A percentile compares a stretch with the other conserved stretches of the same genome.
These are phyloP conservation scores for Nibea coibor DNA, from an alignment of 2,113 vertebrate species.

Conservation along the genomic window DNA sequence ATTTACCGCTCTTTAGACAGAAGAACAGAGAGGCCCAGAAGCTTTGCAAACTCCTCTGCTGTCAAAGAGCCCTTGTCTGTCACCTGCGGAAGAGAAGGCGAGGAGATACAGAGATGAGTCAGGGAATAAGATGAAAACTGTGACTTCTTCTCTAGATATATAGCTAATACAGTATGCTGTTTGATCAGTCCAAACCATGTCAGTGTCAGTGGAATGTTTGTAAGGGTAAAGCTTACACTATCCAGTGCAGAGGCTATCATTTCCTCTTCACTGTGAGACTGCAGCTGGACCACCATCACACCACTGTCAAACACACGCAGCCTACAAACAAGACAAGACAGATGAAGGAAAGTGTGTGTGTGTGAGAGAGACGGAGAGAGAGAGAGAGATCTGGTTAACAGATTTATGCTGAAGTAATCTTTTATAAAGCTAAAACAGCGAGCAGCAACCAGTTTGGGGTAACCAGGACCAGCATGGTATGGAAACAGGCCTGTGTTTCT, in stretches of 20 bases:
- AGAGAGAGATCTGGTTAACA: not conserved
- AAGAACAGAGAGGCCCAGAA: conserved; percentile 96
- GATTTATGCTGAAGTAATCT: not conserved
- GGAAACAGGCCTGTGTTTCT: conserved; percentile 56
- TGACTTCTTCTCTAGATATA: not conserved
- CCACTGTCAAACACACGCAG: conserved; percentile 97
- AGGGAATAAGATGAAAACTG: not conserved
- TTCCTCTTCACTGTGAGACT: conserved; percentile 98
- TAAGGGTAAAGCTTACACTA: conserved; percentile 83
- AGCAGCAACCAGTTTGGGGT: not conserved
- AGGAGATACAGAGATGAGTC: not conserved
- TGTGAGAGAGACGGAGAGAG: not conserved
- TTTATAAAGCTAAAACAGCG: conserved; percentile 2
- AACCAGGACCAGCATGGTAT: not conserved
- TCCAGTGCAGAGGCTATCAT: conserved; percentile 97
- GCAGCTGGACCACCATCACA: conserved; percentile 98
- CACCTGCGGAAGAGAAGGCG: conserved; percentile 83
- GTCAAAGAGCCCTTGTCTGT: conserved; percentile 96
- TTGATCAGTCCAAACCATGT: conserved; percentile 1
- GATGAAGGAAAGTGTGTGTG: not conserved
- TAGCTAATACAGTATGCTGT: not conserved
- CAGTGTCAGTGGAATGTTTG: conserved; percentile 29
- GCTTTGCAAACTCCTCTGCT: conserved; percentile 96
- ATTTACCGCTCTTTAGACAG: conserved; percentile 95
- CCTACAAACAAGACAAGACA: conserved; percentile 78